Conservation (phyloP, 2,113 vertebrate species). For the Myotis brandtii region DNA sequence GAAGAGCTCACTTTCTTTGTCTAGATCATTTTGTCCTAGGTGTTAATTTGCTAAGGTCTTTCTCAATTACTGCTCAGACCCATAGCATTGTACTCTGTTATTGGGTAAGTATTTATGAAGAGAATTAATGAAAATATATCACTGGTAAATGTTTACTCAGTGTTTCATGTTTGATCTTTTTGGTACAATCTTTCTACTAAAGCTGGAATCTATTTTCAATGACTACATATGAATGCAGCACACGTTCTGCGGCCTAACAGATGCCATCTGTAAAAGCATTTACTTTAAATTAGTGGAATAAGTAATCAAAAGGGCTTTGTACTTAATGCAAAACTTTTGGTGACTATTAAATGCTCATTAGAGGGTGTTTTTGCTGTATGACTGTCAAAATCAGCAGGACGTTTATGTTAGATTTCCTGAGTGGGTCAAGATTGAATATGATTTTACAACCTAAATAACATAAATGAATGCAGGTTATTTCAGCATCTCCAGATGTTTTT, state of each 20-base stretch:
- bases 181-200: conserved; percentile 84
- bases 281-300: conserved; percentile 94
- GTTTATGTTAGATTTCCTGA: conserved; percentile 93
- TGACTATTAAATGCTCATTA: conserved; percentile 94
- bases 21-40: conserved; percentile 79
- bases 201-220: conserved; percentile 91
- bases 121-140: conserved; percentile 82
- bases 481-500: conserved; percentile 91
- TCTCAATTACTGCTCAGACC: conserved; percentile 80
- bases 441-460: conserved; percentile 92
- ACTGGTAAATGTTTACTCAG: conserved; percentile 87
- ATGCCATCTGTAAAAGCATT: conserved; percentile 94
- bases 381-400: conserved; percentile 93
- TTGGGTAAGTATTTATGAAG: conserved; percentile 86
- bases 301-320: conserved; percentile 94
- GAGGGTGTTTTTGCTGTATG: conserved; percentile 91
- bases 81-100: conserved; percentile 78
- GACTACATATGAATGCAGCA: conserved; percentile 88
- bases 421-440: conserved; percentile 92
- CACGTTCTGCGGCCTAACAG: conserved; percentile 90
- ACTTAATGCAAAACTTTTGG: conserved; percentile 94
- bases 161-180: conserved; percentile 88
- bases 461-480: conserved; percentile 92
- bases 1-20: conserved; percentile 76
- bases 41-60: conserved; percentile 89